Evolutionary conservation across 2,888 invertebrate species (phyloP), one percentile per base, ranked within the genome.

Genomic region (Emesis russula): DNA sequence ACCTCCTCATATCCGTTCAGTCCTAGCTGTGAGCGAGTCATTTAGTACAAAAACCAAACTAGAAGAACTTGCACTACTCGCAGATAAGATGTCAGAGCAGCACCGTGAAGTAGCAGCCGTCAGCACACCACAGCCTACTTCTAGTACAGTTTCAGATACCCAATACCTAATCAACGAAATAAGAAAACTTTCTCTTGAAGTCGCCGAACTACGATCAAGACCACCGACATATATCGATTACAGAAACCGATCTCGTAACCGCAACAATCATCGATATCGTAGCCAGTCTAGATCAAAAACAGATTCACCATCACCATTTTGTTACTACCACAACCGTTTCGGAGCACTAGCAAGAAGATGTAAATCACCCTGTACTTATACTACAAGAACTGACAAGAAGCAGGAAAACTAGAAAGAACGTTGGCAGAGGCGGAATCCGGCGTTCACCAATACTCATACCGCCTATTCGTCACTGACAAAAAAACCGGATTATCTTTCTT

Each of bases 261-360:
- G 25, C 25, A 25, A 25, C 25, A 25, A 25, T 13, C 48, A 48
- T 48, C 7, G 48, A 48, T 11, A 7, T 7, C 7, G 48, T 11
- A 11, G 13, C 48, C 48, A 76, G 15, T 44, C 73, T 4, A 81
- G 82, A 48, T 38, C 71, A n/a, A 74, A 9, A 33, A 48, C 31
- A 11, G 66, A 58, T 13, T 70, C 73, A 5, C 15, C 85, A 15
- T 80, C 85, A 38, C 74, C 81, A 3, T 71, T 25, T 53, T 90
- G 90, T 48, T 87, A 74, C 36, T 90, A 85, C 66, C 90, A 88
- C 71, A 81, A 85, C 9, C 82, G 86, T 48, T 88, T 85, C 63
- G 87, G 87, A n/a, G 58, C 13, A 7, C 58, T 80, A 53, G 88
- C 87, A 25, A 53, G 76, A 68, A 77, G 71, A 68, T 88, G 90